phyloP scores from a whole-genome alignment of 2,888 invertebrate species.

The Myopa testacea region DNA sequence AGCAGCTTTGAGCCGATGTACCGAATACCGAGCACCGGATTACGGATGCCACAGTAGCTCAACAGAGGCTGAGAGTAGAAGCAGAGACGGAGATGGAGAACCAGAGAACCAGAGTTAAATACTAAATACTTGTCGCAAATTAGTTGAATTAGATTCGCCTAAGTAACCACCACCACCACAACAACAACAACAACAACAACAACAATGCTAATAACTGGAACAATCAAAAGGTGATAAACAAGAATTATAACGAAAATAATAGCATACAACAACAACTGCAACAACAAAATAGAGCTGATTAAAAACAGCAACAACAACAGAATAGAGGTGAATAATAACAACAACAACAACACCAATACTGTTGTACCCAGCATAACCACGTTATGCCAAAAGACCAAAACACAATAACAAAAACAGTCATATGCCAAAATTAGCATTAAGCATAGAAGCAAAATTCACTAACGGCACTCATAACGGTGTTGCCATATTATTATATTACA shows the following conservation, averaged over 20 bases:
- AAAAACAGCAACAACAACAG: background rate
- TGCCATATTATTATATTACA: conserved; percentile 17
- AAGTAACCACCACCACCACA: background rate
- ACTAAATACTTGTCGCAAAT: conserved; percentile 19
- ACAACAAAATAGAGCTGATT: no score
- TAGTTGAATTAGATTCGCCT: conserved; percentile 21
- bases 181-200: conserved; percentile 3
- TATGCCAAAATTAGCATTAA: background rate
- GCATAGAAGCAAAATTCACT: conserved; percentile 19
- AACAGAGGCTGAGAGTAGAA: no score
- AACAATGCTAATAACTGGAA: background rate
- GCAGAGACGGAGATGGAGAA: no score
- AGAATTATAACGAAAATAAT: background rate
- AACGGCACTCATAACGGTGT: conserved; percentile 1
- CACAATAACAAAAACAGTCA: background rate
- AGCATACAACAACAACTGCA: background rate
- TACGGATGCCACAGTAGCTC: no score
- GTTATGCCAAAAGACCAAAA: background rate
- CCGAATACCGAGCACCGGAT: no score
- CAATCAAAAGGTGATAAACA: background rate
- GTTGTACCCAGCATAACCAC: no score
- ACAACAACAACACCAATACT: background rate
- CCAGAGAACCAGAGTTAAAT: no score
- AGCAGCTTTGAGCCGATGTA: background rate
- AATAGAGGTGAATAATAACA: background rate